Percentiles rank a stretch among this genome's conserved stretches.
phyloP scores from a whole-genome alignment of 2,888 invertebrate genomes.

The Epirrita christyi region DNA sequence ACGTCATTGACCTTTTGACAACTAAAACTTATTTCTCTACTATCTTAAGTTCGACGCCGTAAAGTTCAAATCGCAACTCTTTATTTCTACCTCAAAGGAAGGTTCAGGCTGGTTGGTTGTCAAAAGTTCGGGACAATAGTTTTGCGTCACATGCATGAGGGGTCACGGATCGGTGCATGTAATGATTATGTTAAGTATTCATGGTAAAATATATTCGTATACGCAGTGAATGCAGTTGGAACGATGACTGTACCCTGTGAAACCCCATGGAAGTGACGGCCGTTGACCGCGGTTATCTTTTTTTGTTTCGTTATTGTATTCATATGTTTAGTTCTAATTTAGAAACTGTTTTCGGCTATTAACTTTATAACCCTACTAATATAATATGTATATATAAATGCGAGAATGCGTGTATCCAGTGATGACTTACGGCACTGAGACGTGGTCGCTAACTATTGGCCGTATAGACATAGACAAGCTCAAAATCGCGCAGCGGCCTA shows the following conservation, averaged over 20 bases:
- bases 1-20: slow-evolving; percentile 50
- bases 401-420: too few species aligned
- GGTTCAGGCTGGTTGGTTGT: slow-evolving; percentile 63
- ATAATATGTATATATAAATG: too few species aligned
- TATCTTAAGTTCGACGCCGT: slow-evolving; percentile 30
- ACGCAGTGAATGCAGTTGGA: slow-evolving; percentile 24
- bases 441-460: too few species aligned
- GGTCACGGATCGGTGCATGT: slow-evolving; percentile 56
- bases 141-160: slow-evolving; percentile 56
- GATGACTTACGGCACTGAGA: too few species aligned
- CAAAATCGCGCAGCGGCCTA: too few species aligned
- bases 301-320: slow-evolving; percentile 35
- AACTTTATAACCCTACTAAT: not conserved
- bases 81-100: slow-evolving; percentile 20
- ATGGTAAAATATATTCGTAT: slow-evolving; percentile 27
- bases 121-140: slow-evolving; percentile 62
- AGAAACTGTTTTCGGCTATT: slow-evolving; percentile 10
- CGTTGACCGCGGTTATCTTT: slow-evolving; percentile 37
- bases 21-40: slow-evolving; percentile 26
- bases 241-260: slow-evolving; percentile 39
- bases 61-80: slow-evolving; percentile 36
- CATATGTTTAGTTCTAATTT: slow-evolving; percentile 25
- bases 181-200: slow-evolving; percentile 53
- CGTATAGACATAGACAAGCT: too few species aligned
- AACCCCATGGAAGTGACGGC: slow-evolving; percentile 37